Conservation (phyloP, 37 sponge, comb jelly and placozoan species). For the Chondrilla cf. caribensis region DNA sequence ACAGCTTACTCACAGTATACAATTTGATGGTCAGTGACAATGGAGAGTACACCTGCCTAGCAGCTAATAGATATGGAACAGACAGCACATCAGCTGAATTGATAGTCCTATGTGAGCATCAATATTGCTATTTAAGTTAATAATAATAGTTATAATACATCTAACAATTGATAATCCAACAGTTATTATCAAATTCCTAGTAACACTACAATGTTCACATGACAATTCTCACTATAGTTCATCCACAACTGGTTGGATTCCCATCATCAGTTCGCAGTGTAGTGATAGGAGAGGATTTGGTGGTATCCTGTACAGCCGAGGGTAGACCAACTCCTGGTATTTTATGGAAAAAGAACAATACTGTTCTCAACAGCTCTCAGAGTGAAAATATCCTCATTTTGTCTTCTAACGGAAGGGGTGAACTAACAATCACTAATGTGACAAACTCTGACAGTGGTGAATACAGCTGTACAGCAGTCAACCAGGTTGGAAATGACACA, state of each 20-base stretch:
- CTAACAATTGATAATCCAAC: no score
- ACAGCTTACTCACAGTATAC: neutral
- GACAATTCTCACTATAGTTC: neutral
- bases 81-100: slow-evolving; percentile 13
- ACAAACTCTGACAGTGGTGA: neutral
- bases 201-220: no score
- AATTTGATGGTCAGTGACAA: neutral
- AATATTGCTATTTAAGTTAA: no score
- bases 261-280: neutral
- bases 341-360: neutral
- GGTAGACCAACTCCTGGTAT: neutral
- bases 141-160: no score
- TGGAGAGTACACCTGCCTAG: neutral
- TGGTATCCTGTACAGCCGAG: neutral
- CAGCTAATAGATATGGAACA: neutral
- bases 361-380: neutral
- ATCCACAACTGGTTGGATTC: neutral
- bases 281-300: neutral
- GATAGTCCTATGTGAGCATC: neutral
- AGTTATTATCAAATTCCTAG: no score
- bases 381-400: neutral
- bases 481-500: neutral
- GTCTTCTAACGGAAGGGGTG: neutral
- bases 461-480: neutral
- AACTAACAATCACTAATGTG: neutral